A percentile compares a stretch with the other conserved stretches of the same genome.
Evolutionary conservation across 1,140 invertebrate species (phyloP).

Genomic region (Drosophila quadrilineata): DNA sequence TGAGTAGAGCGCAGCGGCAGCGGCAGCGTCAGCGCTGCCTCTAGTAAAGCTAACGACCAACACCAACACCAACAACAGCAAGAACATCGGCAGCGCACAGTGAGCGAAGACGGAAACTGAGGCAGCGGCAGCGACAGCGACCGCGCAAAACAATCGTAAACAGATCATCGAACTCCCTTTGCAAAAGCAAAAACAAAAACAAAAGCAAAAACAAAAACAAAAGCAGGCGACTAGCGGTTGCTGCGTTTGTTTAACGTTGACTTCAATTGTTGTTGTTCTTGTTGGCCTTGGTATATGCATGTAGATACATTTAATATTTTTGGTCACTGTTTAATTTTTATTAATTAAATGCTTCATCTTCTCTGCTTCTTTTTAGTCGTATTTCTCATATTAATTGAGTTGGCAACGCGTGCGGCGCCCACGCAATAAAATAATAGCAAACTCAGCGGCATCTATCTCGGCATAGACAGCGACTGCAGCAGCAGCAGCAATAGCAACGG

Average conservation of each 20-base stretch:
- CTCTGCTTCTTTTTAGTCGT: constrained; percentile 18
- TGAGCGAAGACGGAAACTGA: too few relatives aligned
- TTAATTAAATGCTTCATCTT: constrained; percentile 60
- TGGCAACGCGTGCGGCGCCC: constrained; percentile 70
- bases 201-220: too few relatives aligned
- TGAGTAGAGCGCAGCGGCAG: neutral
- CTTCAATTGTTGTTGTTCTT: constrained; percentile 26
- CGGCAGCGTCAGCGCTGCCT: neutral
- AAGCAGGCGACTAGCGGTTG: constrained; percentile 4
- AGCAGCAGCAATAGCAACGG: neutral
- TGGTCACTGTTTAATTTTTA: constrained; percentile 67
- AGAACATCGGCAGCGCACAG: constrained; percentile 24
- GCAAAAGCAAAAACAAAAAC: too few relatives aligned
- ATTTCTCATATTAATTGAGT: constrained; percentile 63
- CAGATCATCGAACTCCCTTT: constrained; percentile 72
- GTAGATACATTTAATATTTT: constrained; percentile 32
- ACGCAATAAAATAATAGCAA: constrained; percentile 45
- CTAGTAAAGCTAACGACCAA: constrained; percentile 52
- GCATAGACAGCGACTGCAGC: neutral
- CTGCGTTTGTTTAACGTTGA: constrained; percentile 8
- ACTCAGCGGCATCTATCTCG: too few relatives aligned
- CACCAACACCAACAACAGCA: constrained; percentile 28
- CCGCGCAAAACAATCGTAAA: constrained; percentile 63
- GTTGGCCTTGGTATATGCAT: constrained; percentile 57
- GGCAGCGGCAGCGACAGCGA: too few relatives aligned